A percentile compares a stretch with the other conserved stretches of the same genome.
Evolutionary conservation across 2,113 vertebrate genomes (phyloP).

Genomic region (Candoia aspera): DNA sequence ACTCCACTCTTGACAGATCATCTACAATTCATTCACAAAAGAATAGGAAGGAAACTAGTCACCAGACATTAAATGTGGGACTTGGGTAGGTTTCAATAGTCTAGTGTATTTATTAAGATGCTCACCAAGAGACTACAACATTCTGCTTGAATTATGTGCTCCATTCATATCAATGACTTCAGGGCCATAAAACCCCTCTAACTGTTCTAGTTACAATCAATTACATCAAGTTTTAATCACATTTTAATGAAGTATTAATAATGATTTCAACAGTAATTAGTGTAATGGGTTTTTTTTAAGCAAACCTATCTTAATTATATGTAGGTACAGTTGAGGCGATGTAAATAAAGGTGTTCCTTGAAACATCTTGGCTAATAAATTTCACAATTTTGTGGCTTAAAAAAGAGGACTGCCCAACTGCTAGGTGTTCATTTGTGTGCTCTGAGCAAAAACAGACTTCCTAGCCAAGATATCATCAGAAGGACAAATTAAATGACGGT

Average conservation of each 20-base stretch:
- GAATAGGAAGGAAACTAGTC: background rate
- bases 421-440: constrained; percentile 19
- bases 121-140: constrained; percentile 56
- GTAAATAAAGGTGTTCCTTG: constrained; percentile 48
- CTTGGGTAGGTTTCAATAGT: constrained; percentile 37
- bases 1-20: background rate
- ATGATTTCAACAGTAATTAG: constrained; percentile 70
- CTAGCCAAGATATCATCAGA: background rate
- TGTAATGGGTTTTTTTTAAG: constrained; percentile 37
- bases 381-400: constrained; percentile 35
- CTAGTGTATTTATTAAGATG: constrained; percentile 43
- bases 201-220: constrained; percentile 70
- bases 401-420: constrained; percentile 32
- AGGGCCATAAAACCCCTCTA: constrained; percentile 67
- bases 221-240: constrained; percentile 70
- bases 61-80: background rate
- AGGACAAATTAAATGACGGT: background rate
- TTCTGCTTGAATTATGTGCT: constrained; percentile 73
- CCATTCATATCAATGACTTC: constrained; percentile 61
- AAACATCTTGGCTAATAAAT: constrained; percentile 48
- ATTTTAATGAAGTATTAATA: constrained; percentile 73
- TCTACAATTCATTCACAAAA: background rate
- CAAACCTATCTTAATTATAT: constrained; percentile 63
- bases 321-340: constrained; percentile 32
- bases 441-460: constrained; percentile 10